Evolutionary conservation across 2,797 vertebrate genomes (phyloP).

Genomic region (Gymnopithys bicolor): DNA sequence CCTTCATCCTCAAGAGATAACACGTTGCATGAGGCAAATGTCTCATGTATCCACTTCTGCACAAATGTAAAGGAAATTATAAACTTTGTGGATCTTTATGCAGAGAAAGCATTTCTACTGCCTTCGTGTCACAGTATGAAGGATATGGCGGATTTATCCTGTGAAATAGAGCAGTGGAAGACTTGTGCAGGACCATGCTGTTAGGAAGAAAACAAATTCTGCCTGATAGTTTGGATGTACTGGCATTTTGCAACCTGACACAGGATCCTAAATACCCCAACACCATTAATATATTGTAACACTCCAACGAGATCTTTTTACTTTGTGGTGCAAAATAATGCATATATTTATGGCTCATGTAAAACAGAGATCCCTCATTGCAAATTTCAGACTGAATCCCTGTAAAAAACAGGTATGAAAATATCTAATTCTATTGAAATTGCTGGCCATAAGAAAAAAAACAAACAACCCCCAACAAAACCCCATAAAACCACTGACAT

Average conservation of each 20-base stretch:
- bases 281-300: not conserved
- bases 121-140: not conserved
- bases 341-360: not conserved
- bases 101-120: not conserved
- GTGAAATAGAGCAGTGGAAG: not conserved
- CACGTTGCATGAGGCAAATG: not conserved
- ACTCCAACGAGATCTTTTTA: not conserved
- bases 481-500: not conserved
- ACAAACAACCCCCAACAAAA: not conserved
- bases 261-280: not conserved
- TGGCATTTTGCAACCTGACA: not conserved
- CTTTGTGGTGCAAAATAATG: not conserved
- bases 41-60: not conserved
- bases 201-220: constrained; percentile 6
- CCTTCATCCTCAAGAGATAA: constrained; percentile 77
- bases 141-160: not conserved
- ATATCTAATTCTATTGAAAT: not conserved
- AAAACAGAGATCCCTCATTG: not conserved
- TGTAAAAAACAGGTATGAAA: constrained; percentile 2
- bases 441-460: not conserved
- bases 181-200: not conserved
- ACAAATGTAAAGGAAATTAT: not conserved
- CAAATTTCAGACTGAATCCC: constrained; percentile 47
- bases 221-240: not conserved
- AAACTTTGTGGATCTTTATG: not conserved